These are phyloP conservation scores for Ceyx erithaca DNA, from an alignment of 2,797 vertebrate species.

Conservation along the genomic window DNA sequence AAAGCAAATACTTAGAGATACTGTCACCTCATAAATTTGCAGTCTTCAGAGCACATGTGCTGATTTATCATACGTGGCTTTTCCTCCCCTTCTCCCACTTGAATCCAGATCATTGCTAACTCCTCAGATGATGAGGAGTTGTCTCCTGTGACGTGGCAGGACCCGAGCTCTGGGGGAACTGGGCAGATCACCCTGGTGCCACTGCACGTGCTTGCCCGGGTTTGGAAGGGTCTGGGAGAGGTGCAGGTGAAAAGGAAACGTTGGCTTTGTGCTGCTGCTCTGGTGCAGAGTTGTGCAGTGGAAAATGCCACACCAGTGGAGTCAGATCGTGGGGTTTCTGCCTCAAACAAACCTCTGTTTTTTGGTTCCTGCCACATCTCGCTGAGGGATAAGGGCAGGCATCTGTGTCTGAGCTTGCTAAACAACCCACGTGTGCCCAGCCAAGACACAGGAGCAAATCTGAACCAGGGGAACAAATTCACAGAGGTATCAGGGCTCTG, in stretches of 20 bases:
- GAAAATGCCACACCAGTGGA: slow-evolving; percentile 25
- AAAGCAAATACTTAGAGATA: background rate
- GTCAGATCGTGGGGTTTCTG: slow-evolving; percentile 29
- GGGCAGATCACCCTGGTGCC: background rate
- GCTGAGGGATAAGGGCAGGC: slow-evolving; percentile 57
- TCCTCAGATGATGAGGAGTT: background rate
- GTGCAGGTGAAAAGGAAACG: background rate
- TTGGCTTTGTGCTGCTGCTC: background rate
- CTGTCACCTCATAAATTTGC: background rate
- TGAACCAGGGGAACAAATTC: slow-evolving; percentile 18
- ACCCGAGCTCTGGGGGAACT: background rate
- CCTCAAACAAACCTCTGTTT: slow-evolving; percentile 47
- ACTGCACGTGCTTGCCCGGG: background rate
- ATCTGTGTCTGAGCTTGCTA: slow-evolving; percentile 66
- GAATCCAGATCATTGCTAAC: background rate
- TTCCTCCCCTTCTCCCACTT: background rate
- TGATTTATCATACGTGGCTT: background rate
- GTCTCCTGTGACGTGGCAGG: background rate
- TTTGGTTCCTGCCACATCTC: slow-evolving; percentile 13
- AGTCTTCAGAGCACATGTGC: background rate
- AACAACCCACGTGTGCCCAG: slow-evolving; percentile 27
- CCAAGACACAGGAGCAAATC: slow-evolving; percentile 52
- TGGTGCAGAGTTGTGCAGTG: slow-evolving; percentile 9
- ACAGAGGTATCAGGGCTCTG: slow-evolving; percentile 15
- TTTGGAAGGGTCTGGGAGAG: background rate